Base-by-base conservation (phyloP, 2,113 vertebrate genomes). In the Psephotus haematonotus region DNA sequence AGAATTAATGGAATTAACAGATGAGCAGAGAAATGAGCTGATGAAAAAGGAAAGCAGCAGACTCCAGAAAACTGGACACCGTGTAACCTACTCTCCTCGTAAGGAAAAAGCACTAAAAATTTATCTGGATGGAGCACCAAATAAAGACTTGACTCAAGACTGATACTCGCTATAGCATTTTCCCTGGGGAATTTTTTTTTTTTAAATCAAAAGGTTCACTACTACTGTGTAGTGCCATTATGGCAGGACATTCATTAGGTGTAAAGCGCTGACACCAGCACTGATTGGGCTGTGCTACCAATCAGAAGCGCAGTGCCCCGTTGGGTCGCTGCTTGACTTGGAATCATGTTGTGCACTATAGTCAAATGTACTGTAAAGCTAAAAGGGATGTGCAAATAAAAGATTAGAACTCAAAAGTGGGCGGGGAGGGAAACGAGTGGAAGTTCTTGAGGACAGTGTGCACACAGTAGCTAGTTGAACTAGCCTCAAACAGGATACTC, bases 91-190 rank as follows among this genome's bases (percentile, higher is more conserved):
- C 98, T 99, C 99, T 15, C 99, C 99, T 37, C 99, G 99, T 91
- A 99, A 99, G 96, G 99, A 99, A 97, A 99, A 99, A 96, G 99
- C 99, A 97, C 99, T 99, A 88, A 99, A 99, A 98, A 99, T 99
- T 97, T 99, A 99, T 97, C 98, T 99, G 97, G 99, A 99, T 49
- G 99, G 99, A 86, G 99, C 99, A 68, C 99, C 99, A 87, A 98
- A 98, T 97, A 99, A 99, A 98, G 99, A 99, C 97, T 96, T 98
- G 71, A 98, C 98, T 94, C 99, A 99, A 98, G 99, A 99, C 98
- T 99, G 99, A 99, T 95, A 93, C 81, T 92, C 33, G 85, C 97
- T 95, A 87, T 96, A 97, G 97, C 97, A 97, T 97, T 97, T 97
- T 97, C 98, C 97, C 96, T 95, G 97, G 96, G 97, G 96, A 96